These are phyloP conservation scores for Proisotoma minuta DNA, from an alignment of 2,888 invertebrate genomes.

Conservation along the genomic window DNA sequence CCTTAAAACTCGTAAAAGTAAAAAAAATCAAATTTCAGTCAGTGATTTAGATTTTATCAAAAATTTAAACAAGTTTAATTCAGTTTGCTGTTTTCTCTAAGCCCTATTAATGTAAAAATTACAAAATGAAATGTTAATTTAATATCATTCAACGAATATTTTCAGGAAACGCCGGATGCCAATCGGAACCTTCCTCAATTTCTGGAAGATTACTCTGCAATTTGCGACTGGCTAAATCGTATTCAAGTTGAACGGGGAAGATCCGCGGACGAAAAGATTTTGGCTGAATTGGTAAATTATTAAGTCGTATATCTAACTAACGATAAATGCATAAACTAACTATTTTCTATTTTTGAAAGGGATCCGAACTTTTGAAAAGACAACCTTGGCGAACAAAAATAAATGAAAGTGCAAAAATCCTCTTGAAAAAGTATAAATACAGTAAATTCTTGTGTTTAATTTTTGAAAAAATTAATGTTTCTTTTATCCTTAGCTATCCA, in stretches of 20 bases:
- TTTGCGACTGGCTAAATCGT: constrained; percentile 44
- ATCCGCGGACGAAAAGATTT: constrained; percentile 34
- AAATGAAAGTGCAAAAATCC: constrained; percentile 33
- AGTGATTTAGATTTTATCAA: no score
- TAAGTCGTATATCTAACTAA: background rate
- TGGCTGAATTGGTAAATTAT: constrained; percentile 36
- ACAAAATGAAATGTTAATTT: no score
- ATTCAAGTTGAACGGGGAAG: constrained; percentile 39
- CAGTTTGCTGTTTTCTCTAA: no score
- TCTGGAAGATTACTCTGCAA: constrained; percentile 37
- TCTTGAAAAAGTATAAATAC: constrained; percentile 32
- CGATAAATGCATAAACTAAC: constrained; percentile 1
- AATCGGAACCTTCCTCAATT: constrained; percentile 41
- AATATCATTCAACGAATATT: no score
- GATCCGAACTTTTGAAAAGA: constrained; percentile 32
- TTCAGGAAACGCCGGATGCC: constrained; percentile 39
- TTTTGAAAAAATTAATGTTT: background rate
- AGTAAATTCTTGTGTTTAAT: background rate
- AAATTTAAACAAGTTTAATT: no score
- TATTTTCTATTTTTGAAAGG: constrained; percentile 25
- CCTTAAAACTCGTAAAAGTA: no score
- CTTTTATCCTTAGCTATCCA: constrained; percentile 31
- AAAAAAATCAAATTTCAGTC: no score
- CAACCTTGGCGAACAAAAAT: constrained; percentile 38
- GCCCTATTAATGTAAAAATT: no score